phyloP scores from a whole-genome alignment of 2,113 vertebrate species.

The Ictalurus punctatus region DNA sequence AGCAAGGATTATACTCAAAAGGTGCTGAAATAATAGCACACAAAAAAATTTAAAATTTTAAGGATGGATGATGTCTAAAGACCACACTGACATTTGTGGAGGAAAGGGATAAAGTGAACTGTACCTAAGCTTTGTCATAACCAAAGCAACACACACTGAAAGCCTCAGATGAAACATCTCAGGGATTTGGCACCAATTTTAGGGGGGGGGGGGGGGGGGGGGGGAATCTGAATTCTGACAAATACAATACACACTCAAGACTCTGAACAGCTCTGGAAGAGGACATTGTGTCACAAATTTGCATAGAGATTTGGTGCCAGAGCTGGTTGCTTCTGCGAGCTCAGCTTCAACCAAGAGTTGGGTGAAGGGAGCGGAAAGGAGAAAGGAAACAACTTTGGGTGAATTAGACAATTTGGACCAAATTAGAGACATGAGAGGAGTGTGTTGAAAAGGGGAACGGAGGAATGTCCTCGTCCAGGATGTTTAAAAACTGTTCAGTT shows the following conservation, averaged over 20 bases:
- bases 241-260: no score
- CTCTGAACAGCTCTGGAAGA: not conserved
- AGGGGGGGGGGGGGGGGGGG: accelerated
- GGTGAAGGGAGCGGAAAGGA: not conserved
- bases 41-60: not conserved
- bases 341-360: not conserved
- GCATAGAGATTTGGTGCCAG: not conserved
- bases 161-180: not conserved
- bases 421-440: constrained; percentile 33
- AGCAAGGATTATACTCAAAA: constrained; percentile 27
- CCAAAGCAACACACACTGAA: constrained; percentile 15
- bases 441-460: constrained; percentile 19
- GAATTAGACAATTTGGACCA: constrained; percentile 12
- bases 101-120: not conserved
- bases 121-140: not conserved
- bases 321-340: constrained; percentile 10
- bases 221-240: no score
- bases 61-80: not conserved
- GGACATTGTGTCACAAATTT: not conserved
- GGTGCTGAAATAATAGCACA: not conserved
- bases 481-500: constrained; percentile 87
- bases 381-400: not conserved
- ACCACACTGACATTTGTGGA: not conserved
- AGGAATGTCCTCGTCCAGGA: constrained; percentile 32
- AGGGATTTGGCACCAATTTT: no score